These are phyloP conservation scores for Lichenostomus cassidix DNA, from an alignment of 2,113 vertebrate species.

Conservation along the genomic window DNA sequence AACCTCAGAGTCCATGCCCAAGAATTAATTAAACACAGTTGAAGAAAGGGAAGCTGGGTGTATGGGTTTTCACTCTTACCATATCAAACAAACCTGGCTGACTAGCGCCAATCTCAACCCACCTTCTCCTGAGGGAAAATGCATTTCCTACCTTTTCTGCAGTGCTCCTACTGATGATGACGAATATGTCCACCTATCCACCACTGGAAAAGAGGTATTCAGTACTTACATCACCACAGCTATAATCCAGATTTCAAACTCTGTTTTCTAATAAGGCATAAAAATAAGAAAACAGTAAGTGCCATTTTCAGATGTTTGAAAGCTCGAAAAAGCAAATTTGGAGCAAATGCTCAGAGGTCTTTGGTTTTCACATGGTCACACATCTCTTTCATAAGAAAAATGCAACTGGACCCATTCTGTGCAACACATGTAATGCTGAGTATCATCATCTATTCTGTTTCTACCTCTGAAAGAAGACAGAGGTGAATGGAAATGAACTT, in stretches of 20 bases:
- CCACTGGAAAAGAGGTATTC: background rate
- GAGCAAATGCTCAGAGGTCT: background rate
- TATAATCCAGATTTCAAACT: background rate
- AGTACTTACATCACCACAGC: background rate
- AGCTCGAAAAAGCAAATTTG: background rate
- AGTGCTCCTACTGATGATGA: background rate
- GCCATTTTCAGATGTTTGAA: background rate
- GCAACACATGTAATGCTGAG: background rate
- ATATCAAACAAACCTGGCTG: background rate
- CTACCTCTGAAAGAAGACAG: background rate
- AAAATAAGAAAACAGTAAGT: background rate
- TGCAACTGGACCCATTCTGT: background rate
- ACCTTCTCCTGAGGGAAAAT: background rate
- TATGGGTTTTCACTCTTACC: background rate
- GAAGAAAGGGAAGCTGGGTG: background rate
- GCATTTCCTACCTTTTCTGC: background rate
- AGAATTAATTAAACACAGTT: background rate
- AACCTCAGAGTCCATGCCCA: background rate
- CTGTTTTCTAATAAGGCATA: background rate
- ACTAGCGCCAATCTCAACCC: background rate
- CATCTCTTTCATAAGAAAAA: background rate
- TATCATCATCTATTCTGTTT: background rate
- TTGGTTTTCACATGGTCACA: background rate
- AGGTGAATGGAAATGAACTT: background rate
- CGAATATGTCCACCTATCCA: accelerated